Percentiles rank a stretch among this genome's conserved stretches.
Conservation (phyloP, 2,113 vertebrate genomes). For the Antigone vipio region DNA sequence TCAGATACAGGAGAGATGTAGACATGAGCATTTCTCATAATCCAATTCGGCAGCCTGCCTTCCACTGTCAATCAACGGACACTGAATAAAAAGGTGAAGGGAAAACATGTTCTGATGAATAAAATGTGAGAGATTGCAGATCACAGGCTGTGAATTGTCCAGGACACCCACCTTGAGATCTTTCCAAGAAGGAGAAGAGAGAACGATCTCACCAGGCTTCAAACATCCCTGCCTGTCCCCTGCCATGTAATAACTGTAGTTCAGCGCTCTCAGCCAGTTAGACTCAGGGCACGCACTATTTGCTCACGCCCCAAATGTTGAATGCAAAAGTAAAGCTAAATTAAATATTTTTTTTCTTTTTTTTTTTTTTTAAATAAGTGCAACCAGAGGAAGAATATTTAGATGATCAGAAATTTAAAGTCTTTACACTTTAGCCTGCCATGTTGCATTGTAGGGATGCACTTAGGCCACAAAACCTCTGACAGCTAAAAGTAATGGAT, state of each 20-base stretch:
- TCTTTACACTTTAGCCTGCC: not conserved
- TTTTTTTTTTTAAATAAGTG: not conserved
- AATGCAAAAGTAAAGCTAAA: not conserved
- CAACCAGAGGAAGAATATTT: not conserved
- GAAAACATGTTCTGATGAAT: not conserved
- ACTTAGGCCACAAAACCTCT: not conserved
- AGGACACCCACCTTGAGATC: not conserved
- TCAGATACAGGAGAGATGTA: not conserved
- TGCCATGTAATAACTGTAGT: not conserved
- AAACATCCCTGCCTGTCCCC: not conserved
- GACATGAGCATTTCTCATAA: not conserved
- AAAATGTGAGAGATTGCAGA: not conserved
- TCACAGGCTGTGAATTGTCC: not conserved
- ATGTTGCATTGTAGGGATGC: not conserved
- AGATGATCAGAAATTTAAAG: not conserved
- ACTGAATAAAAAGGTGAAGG: not conserved
- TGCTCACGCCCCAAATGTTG: rapidly evolving
- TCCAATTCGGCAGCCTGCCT: not conserved
- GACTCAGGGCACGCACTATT: rapidly evolving
- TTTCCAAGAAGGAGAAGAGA: not conserved
- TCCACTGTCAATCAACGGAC: not conserved
- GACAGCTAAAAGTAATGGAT: not conserved
- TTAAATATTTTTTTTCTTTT: too few relatives aligned
- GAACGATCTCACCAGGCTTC: not conserved
- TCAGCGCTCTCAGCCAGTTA: not conserved